Base-by-base conservation (phyloP, 2,797 vertebrate species). In the Cirrhinus mrigala region DNA sequence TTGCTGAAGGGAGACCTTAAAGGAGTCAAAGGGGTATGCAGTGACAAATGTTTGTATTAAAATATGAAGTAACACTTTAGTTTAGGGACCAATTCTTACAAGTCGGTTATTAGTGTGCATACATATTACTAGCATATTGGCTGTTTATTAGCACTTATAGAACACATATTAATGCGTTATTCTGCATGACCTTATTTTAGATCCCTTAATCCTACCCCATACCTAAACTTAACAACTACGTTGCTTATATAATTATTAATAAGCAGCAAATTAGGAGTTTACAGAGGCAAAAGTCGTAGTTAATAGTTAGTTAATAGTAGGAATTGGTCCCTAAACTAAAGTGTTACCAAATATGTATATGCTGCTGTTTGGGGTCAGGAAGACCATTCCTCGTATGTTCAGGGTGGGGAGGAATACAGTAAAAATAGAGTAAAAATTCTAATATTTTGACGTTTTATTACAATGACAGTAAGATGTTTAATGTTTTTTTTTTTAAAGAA, bases 1-100 rank as follows among this genome's bases (percentile, higher is more conserved):
- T 94, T 99, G 93, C 95, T 99, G 89, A 99, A 99, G 91, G 98
- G 98, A 86, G 98, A 99, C 90, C 94, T 99, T 85, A 99, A 98
- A 90, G 98, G 98, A 80, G 96, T 99, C 0, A 99, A 99, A 93
- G 98, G 98, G 96, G 98, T 99, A 94, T 0, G 94, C 58, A 56
- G 54, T 52, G 24, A 89, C 89, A 82, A 66, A 66, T 33, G 18
- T 66, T 18, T 66, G 15, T 64, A n/a, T 58, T n/a, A 11, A n/a
- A 58, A 11, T 58, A 58, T 58, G 9, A 11, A 22, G 22, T n/a
- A 58, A 22, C 54, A n/a, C 6, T 27, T 6, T 54, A 9, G 15
- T 77, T 56, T 73, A 27, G 12, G 24, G 2, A 24, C 4, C 24
- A 1, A 15, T 64, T 64, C 62, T 29, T 29, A 27, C 12, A 29